Conservation (phyloP, 2,888 invertebrate genomes). For the Drosophila emarginata region DNA sequence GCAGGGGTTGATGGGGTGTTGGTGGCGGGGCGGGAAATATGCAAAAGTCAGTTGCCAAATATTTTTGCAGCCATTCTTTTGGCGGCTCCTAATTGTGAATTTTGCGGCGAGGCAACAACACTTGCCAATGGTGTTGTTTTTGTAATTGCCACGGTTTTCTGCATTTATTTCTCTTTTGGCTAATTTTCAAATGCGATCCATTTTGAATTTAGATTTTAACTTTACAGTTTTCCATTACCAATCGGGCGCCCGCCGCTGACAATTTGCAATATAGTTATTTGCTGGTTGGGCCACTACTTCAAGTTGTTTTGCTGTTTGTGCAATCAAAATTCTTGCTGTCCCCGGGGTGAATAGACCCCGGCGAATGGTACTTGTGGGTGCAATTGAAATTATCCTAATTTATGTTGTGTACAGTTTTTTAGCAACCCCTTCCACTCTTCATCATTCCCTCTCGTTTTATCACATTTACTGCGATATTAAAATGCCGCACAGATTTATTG, state of each 20-base stretch:
- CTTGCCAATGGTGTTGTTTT: conserved; percentile 42
- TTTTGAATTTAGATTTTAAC: conserved; percentile 39
- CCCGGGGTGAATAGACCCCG: conserved; percentile 31
- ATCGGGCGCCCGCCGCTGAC: conserved; percentile 46
- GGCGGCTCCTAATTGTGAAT: conserved; percentile 58
- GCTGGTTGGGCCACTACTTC: conserved; percentile 52
- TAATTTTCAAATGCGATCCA: conserved; percentile 62
- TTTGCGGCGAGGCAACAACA: conserved; percentile 22
- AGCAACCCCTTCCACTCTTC: background rate
- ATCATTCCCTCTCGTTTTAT: background rate
- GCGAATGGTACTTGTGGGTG: conserved; percentile 77
- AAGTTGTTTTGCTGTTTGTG: conserved; percentile 48
- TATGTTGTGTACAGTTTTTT: conserved; percentile 60
- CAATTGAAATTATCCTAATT: conserved; percentile 79
- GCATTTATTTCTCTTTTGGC: conserved; percentile 55
- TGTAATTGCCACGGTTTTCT: conserved; percentile 35
- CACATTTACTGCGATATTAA: conserved; percentile 52
- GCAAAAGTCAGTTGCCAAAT: conserved; percentile 69
- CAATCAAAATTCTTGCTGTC: conserved; percentile 72
- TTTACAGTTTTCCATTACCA: conserved; percentile 59
- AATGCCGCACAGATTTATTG: conserved; percentile 69
- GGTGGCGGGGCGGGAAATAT: conserved; percentile 32
- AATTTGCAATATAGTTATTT: conserved; percentile 49
- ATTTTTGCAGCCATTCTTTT: conserved; percentile 63
- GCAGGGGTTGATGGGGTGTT: background rate